phyloP scores from a whole-genome alignment of 2,113 vertebrate genomes.

The Oreotragus oreotragus region DNA sequence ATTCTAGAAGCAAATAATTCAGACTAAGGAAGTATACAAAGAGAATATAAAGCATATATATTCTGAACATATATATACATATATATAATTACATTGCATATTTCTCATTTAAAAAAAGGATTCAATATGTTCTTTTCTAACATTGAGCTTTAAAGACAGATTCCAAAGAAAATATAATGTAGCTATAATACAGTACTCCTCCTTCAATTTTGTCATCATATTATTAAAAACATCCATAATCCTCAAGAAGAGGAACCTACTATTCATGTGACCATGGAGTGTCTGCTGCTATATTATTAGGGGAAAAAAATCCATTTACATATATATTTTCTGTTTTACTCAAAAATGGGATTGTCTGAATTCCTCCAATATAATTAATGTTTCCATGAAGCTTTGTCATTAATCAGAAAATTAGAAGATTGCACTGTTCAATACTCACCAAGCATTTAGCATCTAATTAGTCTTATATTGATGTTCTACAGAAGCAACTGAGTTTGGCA shows the following conservation, averaged over 20 bases:
- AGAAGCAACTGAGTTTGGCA: conserved; percentile 39
- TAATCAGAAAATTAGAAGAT: conserved; percentile 76
- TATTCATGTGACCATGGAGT: conserved; percentile 31
- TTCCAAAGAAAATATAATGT: not conserved
- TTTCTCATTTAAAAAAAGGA: not conserved
- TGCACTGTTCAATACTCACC: conserved; percentile 56
- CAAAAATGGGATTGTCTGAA: conserved; percentile 55
- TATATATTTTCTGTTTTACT: conserved; percentile 39
- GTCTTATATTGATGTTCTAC: conserved; percentile 50
- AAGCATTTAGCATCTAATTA: conserved; percentile 71
- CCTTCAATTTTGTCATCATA: conserved; percentile 11
- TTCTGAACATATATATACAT: not conserved
- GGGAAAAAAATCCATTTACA: conserved; percentile 15
- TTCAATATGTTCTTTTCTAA: not conserved
- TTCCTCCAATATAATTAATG: conserved; percentile 69
- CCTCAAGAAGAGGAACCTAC: conserved; percentile 23
- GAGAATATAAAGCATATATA: not conserved
- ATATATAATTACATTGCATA: not conserved
- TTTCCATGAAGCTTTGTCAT: conserved; percentile 68
- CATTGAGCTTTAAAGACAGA: not conserved
- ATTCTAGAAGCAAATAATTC: not conserved
- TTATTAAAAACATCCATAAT: conserved; percentile 41
- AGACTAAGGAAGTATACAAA: conserved; percentile 12
- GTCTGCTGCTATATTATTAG: conserved; percentile 4
- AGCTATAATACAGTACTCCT: not conserved